phyloP scores from a whole-genome alignment of 2,797 vertebrate species.

The Tauraco hartlaubi region DNA sequence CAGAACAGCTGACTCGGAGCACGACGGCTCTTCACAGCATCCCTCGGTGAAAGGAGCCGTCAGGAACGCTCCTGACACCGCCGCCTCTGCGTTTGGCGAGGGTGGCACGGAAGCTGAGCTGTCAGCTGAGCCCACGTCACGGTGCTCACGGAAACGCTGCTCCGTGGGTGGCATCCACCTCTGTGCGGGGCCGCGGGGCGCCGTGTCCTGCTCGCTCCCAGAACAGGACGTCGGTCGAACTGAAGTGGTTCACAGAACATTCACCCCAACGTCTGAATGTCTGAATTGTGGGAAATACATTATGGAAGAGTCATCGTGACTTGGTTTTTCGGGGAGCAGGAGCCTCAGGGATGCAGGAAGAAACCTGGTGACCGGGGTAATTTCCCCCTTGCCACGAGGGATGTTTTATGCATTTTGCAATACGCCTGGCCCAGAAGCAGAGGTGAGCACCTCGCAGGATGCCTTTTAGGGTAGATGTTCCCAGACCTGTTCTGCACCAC shows the following conservation, averaged over 20 bases:
- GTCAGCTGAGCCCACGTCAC: not conserved
- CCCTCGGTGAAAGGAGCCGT: not conserved
- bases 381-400: not conserved
- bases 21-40: constrained; percentile 39
- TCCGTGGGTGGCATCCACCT: not conserved
- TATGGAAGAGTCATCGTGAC: rapidly evolving
- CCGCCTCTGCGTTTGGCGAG: not conserved
- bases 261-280: not conserved
- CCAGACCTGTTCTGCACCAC: not conserved
- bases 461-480: not conserved
- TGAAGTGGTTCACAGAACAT: not conserved
- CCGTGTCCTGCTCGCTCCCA: not conserved
- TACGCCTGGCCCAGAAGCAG: not conserved
- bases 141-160: not conserved
- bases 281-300: not conserved
- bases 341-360: not conserved
- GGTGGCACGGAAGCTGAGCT: not conserved
- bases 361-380: rapidly evolving
- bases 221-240: not conserved
- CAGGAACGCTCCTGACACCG: not conserved
- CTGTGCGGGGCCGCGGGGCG: not conserved
- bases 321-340: not conserved
- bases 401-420: not conserved
- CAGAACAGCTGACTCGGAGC: constrained; percentile 57
- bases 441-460: not conserved